Conservation (phyloP, 2,113 vertebrate genomes). For the Lichenostomus cassidix region DNA sequence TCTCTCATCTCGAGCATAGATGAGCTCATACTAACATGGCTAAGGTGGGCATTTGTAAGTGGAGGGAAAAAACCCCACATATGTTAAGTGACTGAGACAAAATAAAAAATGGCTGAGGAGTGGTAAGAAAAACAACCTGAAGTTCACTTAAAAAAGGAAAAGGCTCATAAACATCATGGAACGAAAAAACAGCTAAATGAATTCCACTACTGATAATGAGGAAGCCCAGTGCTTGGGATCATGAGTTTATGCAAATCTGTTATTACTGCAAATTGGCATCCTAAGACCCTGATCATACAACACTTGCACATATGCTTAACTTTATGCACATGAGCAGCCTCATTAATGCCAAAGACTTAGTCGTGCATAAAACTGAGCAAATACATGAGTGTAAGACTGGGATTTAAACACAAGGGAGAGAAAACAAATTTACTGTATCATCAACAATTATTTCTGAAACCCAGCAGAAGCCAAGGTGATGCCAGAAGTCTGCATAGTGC, state of each 20-base stretch:
- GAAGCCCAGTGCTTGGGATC: not conserved
- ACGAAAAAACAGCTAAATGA: not conserved
- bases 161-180: not conserved
- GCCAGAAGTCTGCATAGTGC: not conserved
- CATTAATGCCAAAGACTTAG: constrained; percentile 47
- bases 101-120: not conserved
- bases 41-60: not conserved
- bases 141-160: not conserved
- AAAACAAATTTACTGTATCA: constrained; percentile 67
- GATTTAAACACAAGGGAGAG: constrained; percentile 58
- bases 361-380: constrained; percentile 55
- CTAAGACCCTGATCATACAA: constrained; percentile 53
- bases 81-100: not conserved
- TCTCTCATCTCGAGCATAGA: not conserved
- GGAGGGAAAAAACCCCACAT: not conserved
- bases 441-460: constrained; percentile 67
- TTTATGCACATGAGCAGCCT: constrained; percentile 62
- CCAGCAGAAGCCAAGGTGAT: constrained; percentile 33
- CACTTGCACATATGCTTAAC: constrained; percentile 59
- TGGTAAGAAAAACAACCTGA: not conserved
- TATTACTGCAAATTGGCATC: constrained; percentile 62
- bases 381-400: constrained; percentile 13
- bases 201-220: constrained; percentile 31
- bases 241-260: constrained; percentile 56
- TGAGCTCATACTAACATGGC: not conserved